Conservation (phyloP, 2,888 invertebrate species). For the Scaptomyza tumidula region DNA sequence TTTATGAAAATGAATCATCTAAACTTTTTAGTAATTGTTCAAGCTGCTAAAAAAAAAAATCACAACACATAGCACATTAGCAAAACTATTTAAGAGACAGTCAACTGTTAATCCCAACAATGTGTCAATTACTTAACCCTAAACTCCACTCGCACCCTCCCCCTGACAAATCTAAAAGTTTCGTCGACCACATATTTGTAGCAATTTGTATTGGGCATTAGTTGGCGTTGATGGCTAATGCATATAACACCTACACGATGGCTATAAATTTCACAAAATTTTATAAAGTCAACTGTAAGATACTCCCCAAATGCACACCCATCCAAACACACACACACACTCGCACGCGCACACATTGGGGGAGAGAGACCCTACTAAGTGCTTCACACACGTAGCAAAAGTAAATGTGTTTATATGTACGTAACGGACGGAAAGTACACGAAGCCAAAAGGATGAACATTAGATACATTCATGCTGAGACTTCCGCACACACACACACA, state of each 20-base stretch:
- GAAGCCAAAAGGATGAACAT: slow-evolving; percentile 74
- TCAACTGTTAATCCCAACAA: slow-evolving; percentile 36
- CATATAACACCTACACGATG: slow-evolving; percentile 66
- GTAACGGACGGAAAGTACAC: slow-evolving; percentile 61
- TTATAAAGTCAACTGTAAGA: slow-evolving; percentile 74
- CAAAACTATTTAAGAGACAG: slow-evolving; percentile 8
- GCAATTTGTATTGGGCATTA: slow-evolving; percentile 75
- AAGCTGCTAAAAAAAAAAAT: too few species aligned
- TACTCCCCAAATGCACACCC: slow-evolving; percentile 29
- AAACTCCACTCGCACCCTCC: not conserved
- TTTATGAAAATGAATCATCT: not conserved
- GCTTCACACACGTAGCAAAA: slow-evolving; percentile 73
- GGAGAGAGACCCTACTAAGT: slow-evolving; percentile 56
- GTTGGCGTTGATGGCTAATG: slow-evolving; percentile 64
- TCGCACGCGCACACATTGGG: not conserved
- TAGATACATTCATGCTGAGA: slow-evolving; percentile 76
- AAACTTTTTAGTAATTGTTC: too few species aligned
- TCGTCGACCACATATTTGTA: slow-evolving; percentile 63
- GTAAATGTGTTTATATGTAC: slow-evolving; percentile 67
- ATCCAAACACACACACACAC: slow-evolving; percentile 6
- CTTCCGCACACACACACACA: slow-evolving; percentile 51
- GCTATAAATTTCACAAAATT: slow-evolving; percentile 74
- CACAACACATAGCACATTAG: too few species aligned
- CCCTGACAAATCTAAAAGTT: not conserved
- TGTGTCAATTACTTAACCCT: slow-evolving; percentile 52